Conservation (phyloP, 2,113 vertebrate species). For the cattle (Bos taurus) region DNA sequence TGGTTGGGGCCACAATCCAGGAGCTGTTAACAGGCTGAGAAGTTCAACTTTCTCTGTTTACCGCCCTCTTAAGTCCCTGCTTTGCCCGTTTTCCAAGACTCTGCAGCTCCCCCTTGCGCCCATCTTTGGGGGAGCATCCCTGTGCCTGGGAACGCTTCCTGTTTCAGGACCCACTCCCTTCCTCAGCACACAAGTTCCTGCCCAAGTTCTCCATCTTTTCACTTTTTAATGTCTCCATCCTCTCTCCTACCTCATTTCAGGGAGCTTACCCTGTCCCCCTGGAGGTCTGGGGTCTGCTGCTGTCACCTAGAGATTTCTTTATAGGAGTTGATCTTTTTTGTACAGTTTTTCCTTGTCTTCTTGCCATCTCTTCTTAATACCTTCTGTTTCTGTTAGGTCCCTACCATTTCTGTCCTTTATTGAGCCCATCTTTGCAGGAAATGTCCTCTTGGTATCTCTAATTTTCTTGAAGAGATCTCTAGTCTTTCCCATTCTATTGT, state of each 20-base stretch:
- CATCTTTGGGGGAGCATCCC: background rate
- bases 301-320: background rate
- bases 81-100: background rate
- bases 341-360: background rate
- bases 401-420: background rate
- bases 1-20: background rate
- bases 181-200: background rate
- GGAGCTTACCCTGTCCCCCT: background rate
- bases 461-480: background rate
- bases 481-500: background rate
- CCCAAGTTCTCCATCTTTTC: background rate
- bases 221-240: background rate
- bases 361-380: background rate
- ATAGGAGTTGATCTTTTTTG: background rate
- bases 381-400: background rate
- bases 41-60: background rate
- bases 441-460: background rate
- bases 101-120: background rate
- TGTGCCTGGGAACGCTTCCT: background rate
- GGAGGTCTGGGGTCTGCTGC: background rate
- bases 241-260: background rate
- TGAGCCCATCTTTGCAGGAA: background rate
- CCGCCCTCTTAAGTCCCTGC: background rate
- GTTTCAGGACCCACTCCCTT: background rate
- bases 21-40: background rate